Percentiles rank a stretch among this genome's conserved stretches.
Conservation (phyloP, 92 coral and sea anemone species). For the Hydrozoanthus gracilis region DNA sequence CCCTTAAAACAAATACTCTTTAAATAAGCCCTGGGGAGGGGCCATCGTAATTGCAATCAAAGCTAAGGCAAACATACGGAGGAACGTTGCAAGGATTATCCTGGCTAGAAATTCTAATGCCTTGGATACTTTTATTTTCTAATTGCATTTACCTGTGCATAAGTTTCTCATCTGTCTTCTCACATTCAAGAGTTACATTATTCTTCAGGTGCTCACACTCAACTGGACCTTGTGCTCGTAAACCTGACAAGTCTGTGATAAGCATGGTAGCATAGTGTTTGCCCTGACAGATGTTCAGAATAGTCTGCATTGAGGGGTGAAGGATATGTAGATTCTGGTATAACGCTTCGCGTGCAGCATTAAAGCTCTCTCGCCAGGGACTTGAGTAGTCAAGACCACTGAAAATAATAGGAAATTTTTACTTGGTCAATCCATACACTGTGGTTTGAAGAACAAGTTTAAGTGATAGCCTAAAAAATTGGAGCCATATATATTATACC, state of each 20-base stretch:
- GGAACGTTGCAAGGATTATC: no score
- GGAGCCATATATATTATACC: no score
- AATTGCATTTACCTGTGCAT: constrained; percentile 89
- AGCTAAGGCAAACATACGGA: no score
- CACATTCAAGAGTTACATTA: constrained; percentile 96
- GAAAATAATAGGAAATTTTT: background rate
- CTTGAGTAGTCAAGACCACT: constrained; percentile 98
- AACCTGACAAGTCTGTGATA: constrained; percentile 87
- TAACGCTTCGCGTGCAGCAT: constrained; percentile 77
- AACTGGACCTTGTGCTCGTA: constrained; percentile 94
- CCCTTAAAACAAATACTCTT: no score
- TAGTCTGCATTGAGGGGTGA: constrained; percentile 98
- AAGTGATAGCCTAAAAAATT: no score
- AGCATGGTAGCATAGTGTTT: constrained; percentile 89
- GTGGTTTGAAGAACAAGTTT: background rate
- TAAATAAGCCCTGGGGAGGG: no score
- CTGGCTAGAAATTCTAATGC: no score
- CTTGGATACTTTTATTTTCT: background rate
- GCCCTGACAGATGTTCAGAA: constrained; percentile 91
- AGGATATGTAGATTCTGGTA: constrained; percentile 84
- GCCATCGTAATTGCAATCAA: no score
- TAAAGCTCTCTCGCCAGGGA: constrained; percentile 97
- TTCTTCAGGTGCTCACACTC: constrained; percentile 99
- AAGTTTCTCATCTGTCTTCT: constrained; percentile 96
- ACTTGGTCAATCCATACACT: background rate